These are phyloP conservation scores for Liopterus haemorrhoidalis DNA, from an alignment of 2,888 invertebrate genomes.

Conservation along the genomic window DNA sequence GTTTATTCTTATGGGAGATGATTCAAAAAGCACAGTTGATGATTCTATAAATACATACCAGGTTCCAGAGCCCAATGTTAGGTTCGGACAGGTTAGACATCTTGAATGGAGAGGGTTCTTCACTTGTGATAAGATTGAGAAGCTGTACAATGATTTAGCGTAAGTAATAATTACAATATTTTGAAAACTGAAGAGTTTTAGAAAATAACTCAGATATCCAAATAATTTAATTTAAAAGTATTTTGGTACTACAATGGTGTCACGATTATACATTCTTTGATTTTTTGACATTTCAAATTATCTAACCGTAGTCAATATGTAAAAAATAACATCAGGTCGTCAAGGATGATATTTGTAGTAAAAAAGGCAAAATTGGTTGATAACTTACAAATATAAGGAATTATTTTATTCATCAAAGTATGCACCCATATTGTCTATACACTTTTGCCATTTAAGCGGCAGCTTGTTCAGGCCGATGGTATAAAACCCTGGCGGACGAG, in stretches of 20 bases:
- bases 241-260: background rate
- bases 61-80: slow-evolving; percentile 40
- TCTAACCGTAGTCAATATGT: slow-evolving; percentile 4
- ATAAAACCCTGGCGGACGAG: no score
- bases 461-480: no score
- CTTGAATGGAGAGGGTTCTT: slow-evolving; percentile 51
- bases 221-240: slow-evolving; percentile 6
- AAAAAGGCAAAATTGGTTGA: no score
- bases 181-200: background rate
- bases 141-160: slow-evolving; percentile 42
- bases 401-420: no score
- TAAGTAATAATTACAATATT: slow-evolving; percentile 33
- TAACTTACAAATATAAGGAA: no score
- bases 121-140: slow-evolving; percentile 41
- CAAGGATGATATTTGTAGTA: no score
- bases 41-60: slow-evolving; percentile 44
- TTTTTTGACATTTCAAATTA: slow-evolving; percentile 11
- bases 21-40: slow-evolving; percentile 37
- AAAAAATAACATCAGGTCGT: no score
- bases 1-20: slow-evolving; percentile 46
- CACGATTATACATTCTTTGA: background rate
- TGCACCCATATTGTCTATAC: no score
- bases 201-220: background rate
- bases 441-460: no score
- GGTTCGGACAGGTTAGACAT: slow-evolving; percentile 42